Conservation (phyloP, 2,888 invertebrate genomes). For the Synanthedon andrenaeformis region DNA sequence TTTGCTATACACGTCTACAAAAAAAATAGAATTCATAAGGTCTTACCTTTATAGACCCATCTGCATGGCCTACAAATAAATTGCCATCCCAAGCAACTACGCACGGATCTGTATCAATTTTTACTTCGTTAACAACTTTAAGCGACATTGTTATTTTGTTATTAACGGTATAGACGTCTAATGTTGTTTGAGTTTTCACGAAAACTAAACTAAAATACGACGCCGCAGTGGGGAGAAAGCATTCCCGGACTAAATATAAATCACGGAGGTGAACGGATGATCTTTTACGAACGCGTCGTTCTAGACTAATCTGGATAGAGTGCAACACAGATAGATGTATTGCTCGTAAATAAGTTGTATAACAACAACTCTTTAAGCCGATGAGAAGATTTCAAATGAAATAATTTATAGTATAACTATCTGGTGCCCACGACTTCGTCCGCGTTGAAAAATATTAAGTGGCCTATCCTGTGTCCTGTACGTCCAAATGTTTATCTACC, state of each 20-base stretch:
- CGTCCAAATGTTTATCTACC: no score
- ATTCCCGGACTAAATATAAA: not conserved
- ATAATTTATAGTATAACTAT: no score
- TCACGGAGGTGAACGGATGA: slow-evolving; percentile 18
- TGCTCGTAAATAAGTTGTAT: no score
- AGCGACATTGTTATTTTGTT: slow-evolving; percentile 32
- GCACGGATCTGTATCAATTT: slow-evolving; percentile 48
- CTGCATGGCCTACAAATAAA: slow-evolving; percentile 48
- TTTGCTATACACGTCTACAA: not conserved
- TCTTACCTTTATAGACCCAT: slow-evolving; percentile 50
- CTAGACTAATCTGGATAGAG: slow-evolving; percentile 22
- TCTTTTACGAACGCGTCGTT: slow-evolving; percentile 23
- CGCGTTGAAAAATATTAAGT: no score
- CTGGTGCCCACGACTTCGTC: no score
- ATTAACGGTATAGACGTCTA: not conserved
- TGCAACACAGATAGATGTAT: not conserved
- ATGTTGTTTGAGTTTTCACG: not conserved
- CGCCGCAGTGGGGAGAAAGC: not conserved
- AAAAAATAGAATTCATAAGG: not conserved
- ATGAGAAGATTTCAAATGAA: no score
- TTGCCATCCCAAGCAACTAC: slow-evolving; percentile 43
- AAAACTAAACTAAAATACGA: not conserved
- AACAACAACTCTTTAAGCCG: no score
- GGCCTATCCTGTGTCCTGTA: no score
- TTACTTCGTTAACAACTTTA: slow-evolving; percentile 35